These are phyloP conservation scores for Nephotettix cincticeps DNA, from an alignment of 1,140 invertebrate genomes.

Conservation along the genomic window DNA sequence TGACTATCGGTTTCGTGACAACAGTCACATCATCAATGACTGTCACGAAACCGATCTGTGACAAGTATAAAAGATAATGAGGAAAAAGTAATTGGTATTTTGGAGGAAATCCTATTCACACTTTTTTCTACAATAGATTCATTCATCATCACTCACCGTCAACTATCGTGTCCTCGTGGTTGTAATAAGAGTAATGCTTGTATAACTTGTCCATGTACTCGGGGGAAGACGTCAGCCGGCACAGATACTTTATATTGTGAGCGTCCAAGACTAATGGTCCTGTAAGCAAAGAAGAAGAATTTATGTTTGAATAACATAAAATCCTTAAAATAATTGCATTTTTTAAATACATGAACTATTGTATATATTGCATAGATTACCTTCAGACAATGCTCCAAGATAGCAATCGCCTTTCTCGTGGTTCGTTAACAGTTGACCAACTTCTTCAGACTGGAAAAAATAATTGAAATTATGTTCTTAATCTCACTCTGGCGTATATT, in stretches of 20 bases:
- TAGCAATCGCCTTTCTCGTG: constrained; percentile 72
- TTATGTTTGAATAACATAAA: too few species aligned
- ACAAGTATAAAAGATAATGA: too few species aligned
- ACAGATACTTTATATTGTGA: constrained; percentile 78
- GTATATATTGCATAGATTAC: constrained; percentile 48
- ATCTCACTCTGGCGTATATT: too few species aligned
- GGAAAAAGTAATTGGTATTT: too few species aligned
- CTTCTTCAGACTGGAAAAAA: constrained; percentile 59
- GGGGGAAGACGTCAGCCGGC: constrained; percentile 88
- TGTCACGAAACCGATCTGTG: too few species aligned
- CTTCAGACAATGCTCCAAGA: constrained; percentile 91
- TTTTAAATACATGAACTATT: too few species aligned
- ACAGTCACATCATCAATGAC: too few species aligned
- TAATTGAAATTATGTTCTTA: constrained; percentile 28
- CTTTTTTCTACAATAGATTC: too few species aligned
- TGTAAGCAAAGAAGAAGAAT: constrained; percentile 32
- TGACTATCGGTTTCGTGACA: too few species aligned
- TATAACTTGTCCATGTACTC: constrained; percentile 67
- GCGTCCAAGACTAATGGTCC: constrained; percentile 84
- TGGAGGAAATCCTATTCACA: too few species aligned
- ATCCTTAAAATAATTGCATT: too few species aligned
- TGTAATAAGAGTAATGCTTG: constrained; percentile 60
- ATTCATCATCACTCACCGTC: constrained; percentile 61
- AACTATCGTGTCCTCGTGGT: constrained; percentile 72
- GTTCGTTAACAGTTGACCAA: constrained; percentile 73